A percentile compares a stretch with the other conserved stretches of the same genome.
phyloP scores from a whole-genome alignment of 2,888 invertebrate species.

The Schizotus pectinicornis region DNA sequence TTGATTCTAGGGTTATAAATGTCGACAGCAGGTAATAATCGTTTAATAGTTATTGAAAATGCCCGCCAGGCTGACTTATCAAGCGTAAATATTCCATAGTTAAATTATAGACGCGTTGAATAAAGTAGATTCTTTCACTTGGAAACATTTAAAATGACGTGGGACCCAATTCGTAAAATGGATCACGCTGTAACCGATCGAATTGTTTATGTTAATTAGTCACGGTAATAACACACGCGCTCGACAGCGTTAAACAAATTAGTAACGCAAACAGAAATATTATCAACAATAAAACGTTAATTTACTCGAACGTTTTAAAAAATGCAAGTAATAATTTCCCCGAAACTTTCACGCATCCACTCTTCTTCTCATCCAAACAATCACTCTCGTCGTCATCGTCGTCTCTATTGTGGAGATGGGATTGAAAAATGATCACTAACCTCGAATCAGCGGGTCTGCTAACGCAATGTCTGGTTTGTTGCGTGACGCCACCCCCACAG shows the following conservation, averaged over 20 bases:
- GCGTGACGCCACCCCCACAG: slow-evolving; percentile 78
- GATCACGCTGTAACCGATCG: too few species aligned
- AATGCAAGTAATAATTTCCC: background rate
- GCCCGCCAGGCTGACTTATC: slow-evolving; percentile 7
- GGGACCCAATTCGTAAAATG: too few species aligned
- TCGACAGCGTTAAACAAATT: too few species aligned
- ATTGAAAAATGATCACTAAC: slow-evolving; percentile 31
- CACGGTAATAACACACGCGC: too few species aligned
- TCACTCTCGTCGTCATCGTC: background rate
- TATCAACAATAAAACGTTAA: too few species aligned
- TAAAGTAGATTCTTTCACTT: background rate
- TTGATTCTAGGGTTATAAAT: slow-evolving; percentile 22
- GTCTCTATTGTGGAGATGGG: background rate
- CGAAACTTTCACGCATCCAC: slow-evolving; percentile 1
- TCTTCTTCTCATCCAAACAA: background rate
- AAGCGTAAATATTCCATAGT: slow-evolving; percentile 2
- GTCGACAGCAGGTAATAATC: slow-evolving; percentile 23
- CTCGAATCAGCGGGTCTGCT: slow-evolving; percentile 48
- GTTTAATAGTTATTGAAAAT: slow-evolving; percentile 27
- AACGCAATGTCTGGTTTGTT: slow-evolving; percentile 74
- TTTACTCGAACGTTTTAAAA: too few species aligned
- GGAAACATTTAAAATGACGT: too few species aligned
- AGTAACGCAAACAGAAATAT: too few species aligned
- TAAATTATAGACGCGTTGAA: slow-evolving; percentile 9
- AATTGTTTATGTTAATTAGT: too few species aligned